These are phyloP conservation scores for Cygnus olor DNA, from an alignment of 2,797 vertebrate genomes.

Conservation along the genomic window DNA sequence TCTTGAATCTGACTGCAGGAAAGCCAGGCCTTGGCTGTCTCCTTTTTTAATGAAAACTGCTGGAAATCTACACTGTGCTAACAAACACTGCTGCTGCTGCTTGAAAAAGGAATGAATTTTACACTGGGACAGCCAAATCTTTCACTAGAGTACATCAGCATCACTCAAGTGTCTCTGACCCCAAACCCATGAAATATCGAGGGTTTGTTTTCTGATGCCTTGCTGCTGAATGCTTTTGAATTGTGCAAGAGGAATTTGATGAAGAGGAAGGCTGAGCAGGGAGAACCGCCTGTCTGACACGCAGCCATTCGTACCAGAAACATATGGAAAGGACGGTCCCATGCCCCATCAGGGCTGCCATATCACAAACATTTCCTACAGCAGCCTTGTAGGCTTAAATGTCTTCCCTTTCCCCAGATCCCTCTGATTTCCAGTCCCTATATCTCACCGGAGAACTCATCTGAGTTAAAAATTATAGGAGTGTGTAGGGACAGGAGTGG, in stretches of 20 bases:
- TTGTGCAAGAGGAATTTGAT: not conserved
- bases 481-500: no score
- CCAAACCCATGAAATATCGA: not conserved
- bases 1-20: not conserved
- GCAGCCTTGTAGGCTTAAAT: not conserved
- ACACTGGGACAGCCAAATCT: not conserved
- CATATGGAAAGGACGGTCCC: not conserved
- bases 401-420: not conserved
- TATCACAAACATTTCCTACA: not conserved
- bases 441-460: not conserved
- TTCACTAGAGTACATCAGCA: not conserved
- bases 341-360: not conserved
- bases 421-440: not conserved
- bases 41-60: not conserved
- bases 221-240: not conserved
- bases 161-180: not conserved
- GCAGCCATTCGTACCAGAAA: not conserved
- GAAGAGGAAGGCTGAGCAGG: not conserved
- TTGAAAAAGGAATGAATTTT: not conserved
- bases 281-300: not conserved
- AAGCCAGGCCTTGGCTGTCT: not conserved
- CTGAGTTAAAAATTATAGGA: not conserved
- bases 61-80: not conserved
- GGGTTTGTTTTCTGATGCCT: not conserved
- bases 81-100: not conserved